Evolutionary conservation across 1,140 invertebrate species (phyloP).

Genomic region (Subanguina moxae): DNA sequence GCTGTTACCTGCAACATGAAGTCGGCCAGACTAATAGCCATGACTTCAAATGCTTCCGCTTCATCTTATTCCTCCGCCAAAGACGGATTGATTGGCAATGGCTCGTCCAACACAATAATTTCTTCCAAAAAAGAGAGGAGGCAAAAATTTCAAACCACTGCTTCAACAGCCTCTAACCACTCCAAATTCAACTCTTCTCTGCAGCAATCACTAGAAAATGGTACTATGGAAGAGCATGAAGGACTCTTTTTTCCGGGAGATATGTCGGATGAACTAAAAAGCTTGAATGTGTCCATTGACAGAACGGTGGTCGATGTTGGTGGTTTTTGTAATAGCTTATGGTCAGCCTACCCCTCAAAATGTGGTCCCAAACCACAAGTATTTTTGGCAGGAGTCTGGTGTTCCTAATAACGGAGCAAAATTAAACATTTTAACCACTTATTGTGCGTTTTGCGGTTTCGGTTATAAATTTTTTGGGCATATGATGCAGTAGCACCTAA

Average conservation of each 20-base stretch:
- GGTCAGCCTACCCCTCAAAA: slow-evolving; percentile 1
- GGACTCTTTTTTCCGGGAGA: slow-evolving; percentile 49
- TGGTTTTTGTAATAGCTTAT: background rate
- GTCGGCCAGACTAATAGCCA: background rate
- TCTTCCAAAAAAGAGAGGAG: background rate
- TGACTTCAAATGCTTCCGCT: background rate
- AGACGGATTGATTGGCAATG: background rate
- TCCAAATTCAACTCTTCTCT: slow-evolving; percentile 21
- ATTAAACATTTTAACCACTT: too few relatives aligned
- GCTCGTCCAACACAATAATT: background rate
- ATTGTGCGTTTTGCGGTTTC: too few relatives aligned
- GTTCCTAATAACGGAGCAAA: too few relatives aligned
- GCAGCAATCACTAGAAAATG: slow-evolving; percentile 29
- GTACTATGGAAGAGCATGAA: slow-evolving; percentile 45
- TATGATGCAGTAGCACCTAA: too few relatives aligned
- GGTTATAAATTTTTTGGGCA: too few relatives aligned
- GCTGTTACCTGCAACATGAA: background rate
- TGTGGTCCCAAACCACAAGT: slow-evolving; percentile 2
- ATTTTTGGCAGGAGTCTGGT: too few relatives aligned
- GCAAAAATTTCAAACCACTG: background rate
- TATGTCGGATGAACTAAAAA: slow-evolving; percentile 55
- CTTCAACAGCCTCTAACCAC: slow-evolving; percentile 9
- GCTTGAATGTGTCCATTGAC: slow-evolving; percentile 51
- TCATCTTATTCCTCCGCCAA: background rate
- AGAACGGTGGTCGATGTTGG: slow-evolving; percentile 36